A percentile compares a stretch with the other conserved stretches of the same genome.
Evolutionary conservation across 1,140 invertebrate species (phyloP).

Genomic region (Anastatus disparis): DNA sequence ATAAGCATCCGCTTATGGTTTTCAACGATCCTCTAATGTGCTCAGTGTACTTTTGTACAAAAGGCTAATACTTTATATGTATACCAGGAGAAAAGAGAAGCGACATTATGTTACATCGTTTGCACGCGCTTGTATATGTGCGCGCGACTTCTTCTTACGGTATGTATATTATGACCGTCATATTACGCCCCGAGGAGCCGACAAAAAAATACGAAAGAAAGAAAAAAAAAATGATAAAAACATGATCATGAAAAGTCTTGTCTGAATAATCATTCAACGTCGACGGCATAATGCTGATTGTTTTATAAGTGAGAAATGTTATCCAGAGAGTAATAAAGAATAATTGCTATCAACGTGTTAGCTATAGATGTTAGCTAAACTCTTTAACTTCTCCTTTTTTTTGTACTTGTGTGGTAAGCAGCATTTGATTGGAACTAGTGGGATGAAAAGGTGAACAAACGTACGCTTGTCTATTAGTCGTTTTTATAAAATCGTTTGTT

Average conservation of each 20-base stretch:
- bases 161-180: too few species aligned
- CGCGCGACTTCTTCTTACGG: not conserved
- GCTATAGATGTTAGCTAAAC: too few species aligned
- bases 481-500: not conserved
- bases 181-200: not conserved
- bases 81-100: too few species aligned
- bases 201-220: not conserved
- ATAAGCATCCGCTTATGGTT: too few species aligned
- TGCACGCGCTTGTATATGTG: too few species aligned
- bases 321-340: constrained; percentile 35
- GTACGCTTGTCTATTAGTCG: constrained; percentile 5
- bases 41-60: too few species aligned
- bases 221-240: not conserved
- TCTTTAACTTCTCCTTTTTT: not conserved
- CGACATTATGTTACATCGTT: too few species aligned
- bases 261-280: constrained; percentile 33
- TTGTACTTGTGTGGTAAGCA: not conserved
- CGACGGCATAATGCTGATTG: constrained; percentile 24
- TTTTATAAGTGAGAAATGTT: constrained; percentile 38
- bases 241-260: too few species aligned
- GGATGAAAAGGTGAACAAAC: not conserved
- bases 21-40: not conserved
- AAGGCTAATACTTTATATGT: too few species aligned
- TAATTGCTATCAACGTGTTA: constrained; percentile 16
- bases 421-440: not conserved